Evolutionary conservation across 2,797 vertebrate species (phyloP).

Genomic region (Dromococcyx pavoninus): DNA sequence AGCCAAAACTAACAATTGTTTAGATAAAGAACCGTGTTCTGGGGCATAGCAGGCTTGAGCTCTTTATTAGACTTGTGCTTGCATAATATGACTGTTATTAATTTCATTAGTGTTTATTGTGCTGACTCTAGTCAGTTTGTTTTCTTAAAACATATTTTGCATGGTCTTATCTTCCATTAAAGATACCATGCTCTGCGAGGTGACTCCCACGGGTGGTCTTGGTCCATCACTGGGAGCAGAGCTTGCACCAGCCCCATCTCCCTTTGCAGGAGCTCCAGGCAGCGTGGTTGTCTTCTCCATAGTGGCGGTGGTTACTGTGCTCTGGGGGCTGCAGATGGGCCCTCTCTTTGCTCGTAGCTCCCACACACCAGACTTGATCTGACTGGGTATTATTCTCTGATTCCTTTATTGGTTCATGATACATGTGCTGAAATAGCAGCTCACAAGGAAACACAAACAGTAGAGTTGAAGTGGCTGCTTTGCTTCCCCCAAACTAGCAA

Average conservation of each 20-base stretch:
- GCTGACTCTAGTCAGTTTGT: not conserved
- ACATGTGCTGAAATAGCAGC: not conserved
- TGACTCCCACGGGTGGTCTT: not conserved
- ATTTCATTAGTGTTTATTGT: not conserved
- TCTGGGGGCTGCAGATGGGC: fast-evolving
- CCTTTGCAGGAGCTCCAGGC: fast-evolving
- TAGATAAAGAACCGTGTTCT: not conserved
- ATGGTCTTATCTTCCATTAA: not conserved
- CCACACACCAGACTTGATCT: not conserved
- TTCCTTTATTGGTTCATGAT: not conserved
- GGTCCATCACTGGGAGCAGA: not conserved
- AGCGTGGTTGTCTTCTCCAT: fast-evolving
- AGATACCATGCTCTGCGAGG: no score
- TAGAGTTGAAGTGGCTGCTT: not conserved
- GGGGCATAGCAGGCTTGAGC: not conserved
- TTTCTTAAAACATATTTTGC: not conserved
- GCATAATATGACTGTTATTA: not conserved
- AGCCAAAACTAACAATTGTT: slow-evolving; percentile 37
- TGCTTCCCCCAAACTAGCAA: not conserved
- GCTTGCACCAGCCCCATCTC: not conserved
- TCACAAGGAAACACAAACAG: no score
- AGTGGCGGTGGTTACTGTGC: fast-evolving
- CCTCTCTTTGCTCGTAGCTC: no score
- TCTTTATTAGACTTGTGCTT: not conserved
- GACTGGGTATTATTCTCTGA: not conserved